Conservation (phyloP, 2,797 vertebrate species). For the Aeoliscus strigatus region DNA sequence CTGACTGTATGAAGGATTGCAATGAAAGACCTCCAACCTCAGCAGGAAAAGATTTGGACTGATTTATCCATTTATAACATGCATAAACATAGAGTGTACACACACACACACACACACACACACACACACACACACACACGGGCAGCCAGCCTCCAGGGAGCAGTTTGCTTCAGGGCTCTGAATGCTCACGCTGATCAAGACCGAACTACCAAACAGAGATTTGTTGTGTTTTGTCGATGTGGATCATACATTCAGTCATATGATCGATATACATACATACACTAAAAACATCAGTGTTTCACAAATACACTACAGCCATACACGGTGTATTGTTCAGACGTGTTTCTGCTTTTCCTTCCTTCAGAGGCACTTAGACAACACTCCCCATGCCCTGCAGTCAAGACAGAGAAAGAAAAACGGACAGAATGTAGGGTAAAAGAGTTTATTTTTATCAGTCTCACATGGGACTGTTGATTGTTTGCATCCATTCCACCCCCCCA, state of each 20-base stretch:
- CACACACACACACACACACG: no score
- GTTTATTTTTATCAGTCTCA: conserved; percentile 81
- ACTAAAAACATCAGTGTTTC: conserved; percentile 12
- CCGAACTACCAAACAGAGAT: no score
- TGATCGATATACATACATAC: no score
- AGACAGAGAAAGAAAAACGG: conserved; percentile 42
- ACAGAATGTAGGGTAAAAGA: conserved; percentile 77
- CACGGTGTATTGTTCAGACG: conserved; percentile 46
- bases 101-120: no score
- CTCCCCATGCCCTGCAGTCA: conserved; percentile 52
- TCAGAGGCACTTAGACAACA: conserved; percentile 62
- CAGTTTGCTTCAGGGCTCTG: no score
- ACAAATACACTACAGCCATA: conserved; percentile 20
- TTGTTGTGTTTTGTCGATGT: conserved; percentile 31
- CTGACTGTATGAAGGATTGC: no score
- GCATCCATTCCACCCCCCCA: conserved; percentile 62
- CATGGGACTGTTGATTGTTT: conserved; percentile 76
- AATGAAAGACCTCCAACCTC: no score
- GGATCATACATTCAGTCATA: conserved; percentile 14
- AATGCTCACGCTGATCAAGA: no score
- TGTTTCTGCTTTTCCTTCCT: conserved; percentile 42
- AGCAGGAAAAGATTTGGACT: no score
- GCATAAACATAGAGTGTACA: no score
- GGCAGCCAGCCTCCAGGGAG: no score
- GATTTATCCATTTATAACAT: no score